Evolutionary conservation across 2,797 vertebrate species (phyloP), one percentile per base, ranked within the genome.

Genomic region (Semaprochilodus insignis): DNA sequence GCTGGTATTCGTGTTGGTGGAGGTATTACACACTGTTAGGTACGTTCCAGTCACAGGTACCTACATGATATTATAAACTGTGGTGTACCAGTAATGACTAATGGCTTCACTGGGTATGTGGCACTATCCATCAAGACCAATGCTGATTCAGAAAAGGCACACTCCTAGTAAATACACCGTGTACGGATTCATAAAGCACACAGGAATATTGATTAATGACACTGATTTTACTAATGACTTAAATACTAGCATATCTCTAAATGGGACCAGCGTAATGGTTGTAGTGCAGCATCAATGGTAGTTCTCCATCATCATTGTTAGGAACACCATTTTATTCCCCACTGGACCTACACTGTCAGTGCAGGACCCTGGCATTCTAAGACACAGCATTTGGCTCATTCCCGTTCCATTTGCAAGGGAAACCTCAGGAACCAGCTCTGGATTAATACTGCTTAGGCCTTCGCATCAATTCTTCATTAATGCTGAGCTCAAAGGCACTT

Each of bases 381-480:
- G 65, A 76, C 78, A 81, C 89, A 31, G 31, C 90, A 86, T 89
- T 88, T 77, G 88, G 88, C 87, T 85, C 85, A 78, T 77, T 40
- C 19, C 51, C 73, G 87, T 80, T 84, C 86, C 83, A 86, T 85
- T 88, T 88, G 78, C 87, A 82, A 86, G 7, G 76, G 77, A 81
- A 66, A 54, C 79, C 83, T 44, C 80, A 83, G 81, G 88, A 81
- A 78, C 48, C 6, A 23, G 76, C 71, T 70, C 76, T 82, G 78
- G 83, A 84, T 87, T 88, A 88, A 90, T 86, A 82, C 80, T 85
- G 88, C 83, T 83, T 71, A 73, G 62, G 83, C 85, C 87, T 87
- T 86, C 82, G 86, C 83, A 81, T 81, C 65, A 81, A 83, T 86
- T 87, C 82, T 85, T 88, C 87, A 89, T 90, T 88, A 88, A 86